Base-by-base conservation (phyloP, 1,140 invertebrate genomes). In the Microplitis demolitor region DNA sequence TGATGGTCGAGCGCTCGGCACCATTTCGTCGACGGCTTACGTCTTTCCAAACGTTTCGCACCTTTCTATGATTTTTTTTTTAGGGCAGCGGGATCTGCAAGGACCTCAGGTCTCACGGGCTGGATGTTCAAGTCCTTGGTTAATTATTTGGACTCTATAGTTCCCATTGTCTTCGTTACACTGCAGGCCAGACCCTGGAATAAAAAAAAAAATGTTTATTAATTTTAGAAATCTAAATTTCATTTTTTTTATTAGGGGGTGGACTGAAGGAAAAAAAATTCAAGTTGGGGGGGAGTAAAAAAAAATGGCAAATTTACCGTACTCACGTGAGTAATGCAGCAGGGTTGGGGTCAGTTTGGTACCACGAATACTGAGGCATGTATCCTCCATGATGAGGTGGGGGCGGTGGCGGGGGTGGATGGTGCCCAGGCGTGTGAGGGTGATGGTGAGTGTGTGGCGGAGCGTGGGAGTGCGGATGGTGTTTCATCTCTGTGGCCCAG, bases 331-430 rank as follows among this genome's bases (percentile, higher is more conserved):
- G 88, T 75, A 93, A 86, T 83, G 91, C 91, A 76, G 91, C 91
- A 76, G 91, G 91, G 86, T 92, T 92, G 73, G 91, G 88, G 74
- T 92, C 91, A 72, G 91, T 85, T 82, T 92, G 91, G 84, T 93
- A 93, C 92, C 92, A 93, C 71, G 91, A 92, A 85, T 93, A 93
- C 87, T 92, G 91, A 66, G 91, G 91, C 87, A 93, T 91, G 84
- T 92, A 92, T 72, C 90, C 89, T 68, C 86, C 83, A 75, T 87
- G 87, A 81, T 88, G 82, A 58, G 85, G 81, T 67, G 86, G 85
- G 60, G 85, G 83, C 60, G 86, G 85, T 68, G 87, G 86, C 24
- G 85, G 85, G 37, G 84, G 84, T 73, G 90, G 90, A 83, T 91
- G 90, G 75, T 90, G 90, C 60, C 89, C 89, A 56, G 89, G 88